phyloP scores from a whole-genome alignment of 2,797 vertebrate species.

The Huso huso region DNA sequence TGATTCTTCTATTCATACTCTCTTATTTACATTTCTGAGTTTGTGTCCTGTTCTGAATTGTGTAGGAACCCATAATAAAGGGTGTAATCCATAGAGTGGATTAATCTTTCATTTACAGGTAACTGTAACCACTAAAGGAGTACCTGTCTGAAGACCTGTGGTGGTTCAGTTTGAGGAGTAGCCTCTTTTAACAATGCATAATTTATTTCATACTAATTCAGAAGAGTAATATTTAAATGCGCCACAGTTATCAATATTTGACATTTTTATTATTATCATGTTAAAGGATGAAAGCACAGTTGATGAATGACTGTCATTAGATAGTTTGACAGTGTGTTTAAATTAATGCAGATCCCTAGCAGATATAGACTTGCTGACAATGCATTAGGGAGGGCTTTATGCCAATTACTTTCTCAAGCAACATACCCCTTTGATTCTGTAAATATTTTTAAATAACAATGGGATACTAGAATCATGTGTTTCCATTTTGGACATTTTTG shows the following conservation, averaged over 20 bases:
- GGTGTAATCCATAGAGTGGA: no score
- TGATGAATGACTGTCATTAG: constrained; percentile 57
- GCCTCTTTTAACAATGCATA: neutral
- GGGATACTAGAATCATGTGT: neutral
- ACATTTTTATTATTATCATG: constrained; percentile 36
- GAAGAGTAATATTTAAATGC: constrained; percentile 40
- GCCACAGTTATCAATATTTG: constrained; percentile 41
- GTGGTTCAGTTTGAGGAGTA: neutral
- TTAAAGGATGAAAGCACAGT: constrained; percentile 34
- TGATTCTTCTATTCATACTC: no score
- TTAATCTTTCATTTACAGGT: no score
- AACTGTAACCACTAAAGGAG: no score
- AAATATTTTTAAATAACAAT: neutral
- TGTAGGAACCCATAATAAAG: no score
- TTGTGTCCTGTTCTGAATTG: no score
- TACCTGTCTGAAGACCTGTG: neutral
- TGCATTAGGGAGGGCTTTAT: constrained; percentile 5
- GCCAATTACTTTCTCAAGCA: neutral
- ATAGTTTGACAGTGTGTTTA: constrained; percentile 29
- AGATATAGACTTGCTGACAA: constrained; percentile 31
- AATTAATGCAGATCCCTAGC: constrained; percentile 24
- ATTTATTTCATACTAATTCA: neutral
- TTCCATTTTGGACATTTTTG: neutral
- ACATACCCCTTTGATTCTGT: neutral
- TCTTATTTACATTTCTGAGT: no score